Evolutionary conservation across 2,888 invertebrate genomes (phyloP), one percentile per base, ranked within the genome.

Genomic region (Phortica magna): DNA sequence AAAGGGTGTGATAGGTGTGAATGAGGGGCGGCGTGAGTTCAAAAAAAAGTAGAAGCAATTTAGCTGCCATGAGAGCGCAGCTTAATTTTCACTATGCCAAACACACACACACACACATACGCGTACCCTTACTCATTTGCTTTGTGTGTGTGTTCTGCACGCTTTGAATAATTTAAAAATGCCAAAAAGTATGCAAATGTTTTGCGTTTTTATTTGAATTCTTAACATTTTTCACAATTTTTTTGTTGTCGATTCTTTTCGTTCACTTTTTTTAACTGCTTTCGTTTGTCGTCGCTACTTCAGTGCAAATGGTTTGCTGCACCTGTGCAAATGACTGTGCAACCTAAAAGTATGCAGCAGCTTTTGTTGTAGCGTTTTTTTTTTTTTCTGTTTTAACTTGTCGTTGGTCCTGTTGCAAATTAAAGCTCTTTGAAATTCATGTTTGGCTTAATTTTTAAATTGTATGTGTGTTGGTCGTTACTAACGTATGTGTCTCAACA

Each of bases 111-210:
- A 68, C 22, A 31, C 72, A 31, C 19, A 14, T 39, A 39, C 17
- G 14, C 59, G n/a, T n/a, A n/a, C 22, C 67, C 41, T 57, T 31
- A 59, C n/a, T 3, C 61, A 9, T 53, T 72, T 55, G 55, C 31
- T 64, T 61, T 72, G 67, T 76, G 48, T 68, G 70, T 79, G 48
- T 79, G 78, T 74, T 77, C 77, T 82, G 83, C 83, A 80, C 80
- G 80, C 83, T 77, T 80, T 84, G 82, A 84, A 87, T 86, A 87
- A 85, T 85, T 87, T 82, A 87, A 85, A 85, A 80, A 77, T 81
- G 76, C 84, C 87, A 83, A 87, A 85, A 87, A 84, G 84, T 87
- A 85, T 86, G 86, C 82, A 87, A 86, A 87, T 86, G 83, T 78
- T 81, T 80, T 73, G 73, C 76, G 39, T 70, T 65, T 42, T 65